Evolutionary conservation across 2,888 invertebrate genomes (phyloP).

Genomic region (Tinea semifulvella): DNA sequence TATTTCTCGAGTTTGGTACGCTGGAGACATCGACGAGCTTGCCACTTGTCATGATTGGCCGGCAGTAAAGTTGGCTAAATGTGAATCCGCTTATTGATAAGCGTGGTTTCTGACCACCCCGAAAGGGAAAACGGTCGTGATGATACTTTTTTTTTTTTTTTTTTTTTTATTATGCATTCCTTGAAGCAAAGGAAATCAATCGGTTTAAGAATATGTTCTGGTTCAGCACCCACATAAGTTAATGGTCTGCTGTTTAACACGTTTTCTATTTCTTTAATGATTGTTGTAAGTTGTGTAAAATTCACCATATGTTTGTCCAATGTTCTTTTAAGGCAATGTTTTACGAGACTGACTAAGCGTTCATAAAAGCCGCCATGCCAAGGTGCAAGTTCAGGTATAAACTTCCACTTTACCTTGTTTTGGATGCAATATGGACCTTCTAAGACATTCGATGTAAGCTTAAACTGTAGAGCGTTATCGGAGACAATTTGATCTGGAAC

Average conservation of each 20-base stretch:
- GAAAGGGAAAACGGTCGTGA: too few species aligned
- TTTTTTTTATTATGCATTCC: too few species aligned
- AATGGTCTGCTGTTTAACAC: slow-evolving; percentile 19
- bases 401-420: slow-evolving; percentile 19
- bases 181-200: slow-evolving; percentile 18
- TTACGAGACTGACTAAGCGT: slow-evolving; percentile 16
- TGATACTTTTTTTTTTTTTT: too few species aligned
- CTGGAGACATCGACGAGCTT: too few species aligned
- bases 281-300: slow-evolving; percentile 16
- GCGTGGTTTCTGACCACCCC: too few species aligned
- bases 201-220: slow-evolving; percentile 17
- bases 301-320: slow-evolving; percentile 17
- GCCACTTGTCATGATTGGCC: too few species aligned
- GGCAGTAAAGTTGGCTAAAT: too few species aligned
- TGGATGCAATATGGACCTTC: slow-evolving; percentile 15
- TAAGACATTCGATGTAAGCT: slow-evolving; percentile 17
- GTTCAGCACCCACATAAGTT: slow-evolving; percentile 16
- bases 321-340: slow-evolving; percentile 18
- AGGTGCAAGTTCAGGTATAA: slow-evolving; percentile 20
- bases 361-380: slow-evolving; percentile 23
- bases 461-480: slow-evolving; percentile 19
- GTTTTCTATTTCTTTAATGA: slow-evolving; percentile 18
- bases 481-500: slow-evolving; percentile 16
- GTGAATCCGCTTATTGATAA: too few species aligned
- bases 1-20: too few species aligned